Base-by-base conservation (phyloP, 2,888 invertebrate genomes). In the Camptogramma bilineatum region DNA sequence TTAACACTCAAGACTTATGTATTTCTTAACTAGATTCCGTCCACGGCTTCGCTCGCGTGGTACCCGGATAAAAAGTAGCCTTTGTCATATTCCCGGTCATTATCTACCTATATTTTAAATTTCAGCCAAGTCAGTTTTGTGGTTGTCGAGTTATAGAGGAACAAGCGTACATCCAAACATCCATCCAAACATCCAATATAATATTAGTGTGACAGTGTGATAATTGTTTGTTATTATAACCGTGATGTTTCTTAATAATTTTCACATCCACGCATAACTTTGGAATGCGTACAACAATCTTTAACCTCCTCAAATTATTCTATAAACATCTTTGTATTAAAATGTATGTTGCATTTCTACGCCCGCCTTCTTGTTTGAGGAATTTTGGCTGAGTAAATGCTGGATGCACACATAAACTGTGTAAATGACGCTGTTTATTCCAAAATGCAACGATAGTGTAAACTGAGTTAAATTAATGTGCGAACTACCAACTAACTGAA, bases 281-380 rank as follows among this genome's bases (percentile, higher is more conserved):
- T 42, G 42, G 16, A 16, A 42, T 13, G 4, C 39, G 13, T 39
- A 16, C 16, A 42, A 4, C 42, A 4, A 16, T 4, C 1, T 16
- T 16, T 42, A n/a, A 16, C 42, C 4, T 3, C 8, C n/a, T 7
- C 1, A 34, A 2, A 42, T 5, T 16, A 16, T 10, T 16, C 3
- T 4, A 4, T 39, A 3, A 10, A 5, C 17, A 17, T 21, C 42
- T 42, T n/a, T 19, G 42, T 44, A 21, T 19, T 42, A 53, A n/a
- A 53, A 53, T 53, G 21, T 53, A 13, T 34, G 34, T 52, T 53
- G 42, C 42, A 53, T 53, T 53, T 53, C 42, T 42, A 7, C 42
- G 5, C 42, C 7, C 52, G 53, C 21, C 39, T 53, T 42, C 53
- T 53, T 53, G 53, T 53, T 42, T 53, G 53, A 53, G 53, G 8